phyloP scores from a whole-genome alignment of 37 sponge, comb jelly and placozoan genomes.

The Cliona cf. orientalis region DNA sequence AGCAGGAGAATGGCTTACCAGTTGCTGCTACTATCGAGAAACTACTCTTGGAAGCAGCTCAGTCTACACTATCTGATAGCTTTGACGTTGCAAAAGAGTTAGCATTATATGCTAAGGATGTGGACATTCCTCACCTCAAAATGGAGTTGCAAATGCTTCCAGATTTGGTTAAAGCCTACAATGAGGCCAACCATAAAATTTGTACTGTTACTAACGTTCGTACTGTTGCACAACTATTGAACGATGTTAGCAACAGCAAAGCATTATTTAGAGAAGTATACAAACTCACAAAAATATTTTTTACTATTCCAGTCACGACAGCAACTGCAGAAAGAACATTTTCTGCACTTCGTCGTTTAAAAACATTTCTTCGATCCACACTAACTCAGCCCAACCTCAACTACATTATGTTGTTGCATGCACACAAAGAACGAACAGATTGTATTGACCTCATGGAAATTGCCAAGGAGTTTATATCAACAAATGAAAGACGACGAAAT shows the following conservation, averaged over 20 bases:
- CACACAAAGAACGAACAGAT: conserved; percentile 27
- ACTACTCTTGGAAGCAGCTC: neutral
- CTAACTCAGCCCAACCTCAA: conserved; percentile 28
- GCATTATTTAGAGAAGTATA: conserved; percentile 33
- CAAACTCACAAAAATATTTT: conserved; percentile 13
- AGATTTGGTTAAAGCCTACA: neutral
- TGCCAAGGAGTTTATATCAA: conserved; percentile 34
- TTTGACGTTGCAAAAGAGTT: neutral
- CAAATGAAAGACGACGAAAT: conserved; percentile 18
- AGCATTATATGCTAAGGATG: too few relatives aligned
- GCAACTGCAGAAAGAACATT: conserved; percentile 66
- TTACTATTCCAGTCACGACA: conserved; percentile 48
- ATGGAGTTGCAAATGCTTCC: conserved; percentile 1
- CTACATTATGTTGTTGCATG: conserved; percentile 5
- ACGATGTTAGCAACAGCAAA: neutral
- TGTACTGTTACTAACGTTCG: conserved; percentile 18
- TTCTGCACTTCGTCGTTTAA: conserved; percentile 29
- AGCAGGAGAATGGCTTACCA: conserved; percentile 11
- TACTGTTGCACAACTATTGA: conserved; percentile 29
- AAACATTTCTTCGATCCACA: conserved; percentile 39
- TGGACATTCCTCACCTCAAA: neutral
- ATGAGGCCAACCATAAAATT: neutral
- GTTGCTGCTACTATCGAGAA: neutral
- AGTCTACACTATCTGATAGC: neutral
- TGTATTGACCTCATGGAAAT: neutral